A percentile compares a stretch with the other conserved stretches of the same genome.
These are phyloP conservation scores for Bhutanitis thaidina DNA, from an alignment of 2,888 invertebrate species.

Conservation along the genomic window DNA sequence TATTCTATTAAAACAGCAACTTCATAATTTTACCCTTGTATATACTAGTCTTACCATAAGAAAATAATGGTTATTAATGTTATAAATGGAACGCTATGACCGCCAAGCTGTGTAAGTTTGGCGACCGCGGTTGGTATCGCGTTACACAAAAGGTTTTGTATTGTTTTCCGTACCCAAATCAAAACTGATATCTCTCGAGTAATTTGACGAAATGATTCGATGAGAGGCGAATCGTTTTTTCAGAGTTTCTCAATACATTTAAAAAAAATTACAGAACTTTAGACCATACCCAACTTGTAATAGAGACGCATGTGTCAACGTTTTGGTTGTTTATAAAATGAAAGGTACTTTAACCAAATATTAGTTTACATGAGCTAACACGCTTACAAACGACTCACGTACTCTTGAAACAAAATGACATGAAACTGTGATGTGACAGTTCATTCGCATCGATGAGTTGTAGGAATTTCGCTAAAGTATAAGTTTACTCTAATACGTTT, in stretches of 20 bases:
- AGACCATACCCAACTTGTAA: constrained; percentile 36
- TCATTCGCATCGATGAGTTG: constrained; percentile 20
- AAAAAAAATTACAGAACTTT: constrained; percentile 33
- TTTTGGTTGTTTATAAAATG: constrained; percentile 34
- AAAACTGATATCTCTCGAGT: constrained; percentile 64
- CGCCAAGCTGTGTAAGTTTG: constrained; percentile 42
- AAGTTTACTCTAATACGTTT: too few species aligned
- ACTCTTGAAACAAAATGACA: constrained; percentile 57
- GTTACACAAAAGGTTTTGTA: constrained; percentile 71
- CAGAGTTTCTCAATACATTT: constrained; percentile 22
- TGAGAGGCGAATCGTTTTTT: constrained; percentile 46
- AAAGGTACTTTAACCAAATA: constrained; percentile 43
- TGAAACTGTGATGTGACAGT: constrained; percentile 39
- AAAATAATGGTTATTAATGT: constrained; percentile 4
- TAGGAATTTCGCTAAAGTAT: constrained; percentile 42
- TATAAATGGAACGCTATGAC: constrained; percentile 44
- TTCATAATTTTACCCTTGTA: too few species aligned
- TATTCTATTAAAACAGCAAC: too few species aligned
- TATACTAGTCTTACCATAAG: too few species aligned
- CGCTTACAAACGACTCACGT: constrained; percentile 51
- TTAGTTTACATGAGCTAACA: constrained; percentile 59
- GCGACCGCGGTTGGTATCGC: constrained; percentile 57
- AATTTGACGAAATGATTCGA: constrained; percentile 67
- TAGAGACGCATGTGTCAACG: constrained; percentile 11
- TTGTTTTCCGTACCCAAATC: constrained; percentile 65